phyloP scores from a whole-genome alignment of 2,888 invertebrate species.

The Syrista parreyssii region DNA sequence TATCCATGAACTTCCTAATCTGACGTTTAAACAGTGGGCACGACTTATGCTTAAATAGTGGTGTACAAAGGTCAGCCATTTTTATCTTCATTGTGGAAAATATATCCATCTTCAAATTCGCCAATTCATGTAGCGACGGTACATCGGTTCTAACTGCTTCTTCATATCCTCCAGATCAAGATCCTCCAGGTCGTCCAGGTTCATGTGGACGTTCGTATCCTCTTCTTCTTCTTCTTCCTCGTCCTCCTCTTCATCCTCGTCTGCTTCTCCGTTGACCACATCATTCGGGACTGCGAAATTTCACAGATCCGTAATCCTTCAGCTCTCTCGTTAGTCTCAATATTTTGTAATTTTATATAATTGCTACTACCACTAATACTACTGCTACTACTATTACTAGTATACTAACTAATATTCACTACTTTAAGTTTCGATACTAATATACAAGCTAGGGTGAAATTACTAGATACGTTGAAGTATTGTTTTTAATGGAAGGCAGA shows the following conservation, averaged over 20 bases:
- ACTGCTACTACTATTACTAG: background rate
- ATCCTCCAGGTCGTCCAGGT: background rate
- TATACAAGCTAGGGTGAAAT: background rate
- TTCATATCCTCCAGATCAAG: conserved; percentile 38
- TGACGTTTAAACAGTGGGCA: background rate
- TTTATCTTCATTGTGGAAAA: background rate
- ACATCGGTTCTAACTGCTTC: conserved; percentile 49
- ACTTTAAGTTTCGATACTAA: background rate
- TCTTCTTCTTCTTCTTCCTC: background rate
- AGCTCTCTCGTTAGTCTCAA: background rate
- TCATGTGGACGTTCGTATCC: background rate
- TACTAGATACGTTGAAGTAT: background rate
- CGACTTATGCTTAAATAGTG: background rate
- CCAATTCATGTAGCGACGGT: conserved; percentile 54
- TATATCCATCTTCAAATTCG: conserved; percentile 39
- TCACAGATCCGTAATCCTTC: background rate
- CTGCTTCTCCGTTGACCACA: background rate
- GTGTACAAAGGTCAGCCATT: background rate
- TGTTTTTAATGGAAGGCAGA: background rate
- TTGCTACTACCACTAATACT: background rate
- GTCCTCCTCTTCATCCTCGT: background rate
- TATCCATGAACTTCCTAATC: background rate
- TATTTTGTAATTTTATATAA: background rate
- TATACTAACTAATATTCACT: background rate
- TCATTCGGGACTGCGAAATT: conserved; percentile 35